Evolutionary conservation across 2,888 invertebrate species (phyloP).

Genomic region (Ochropleura plecta): DNA sequence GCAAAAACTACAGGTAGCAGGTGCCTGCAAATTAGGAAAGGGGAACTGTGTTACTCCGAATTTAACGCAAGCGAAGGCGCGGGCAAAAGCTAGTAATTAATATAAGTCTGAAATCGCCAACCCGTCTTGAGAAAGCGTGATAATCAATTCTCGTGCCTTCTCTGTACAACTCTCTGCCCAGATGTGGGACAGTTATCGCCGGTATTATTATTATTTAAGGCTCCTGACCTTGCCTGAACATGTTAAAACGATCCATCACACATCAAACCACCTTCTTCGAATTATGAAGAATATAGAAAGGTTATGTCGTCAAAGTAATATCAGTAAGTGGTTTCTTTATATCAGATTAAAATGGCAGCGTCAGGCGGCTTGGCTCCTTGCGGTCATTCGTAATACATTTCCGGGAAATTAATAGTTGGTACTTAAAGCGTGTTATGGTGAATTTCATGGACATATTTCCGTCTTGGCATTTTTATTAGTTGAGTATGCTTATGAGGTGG

Average conservation of each 20-base stretch:
- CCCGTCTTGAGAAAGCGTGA: too few relatives aligned
- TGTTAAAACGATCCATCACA: neutral
- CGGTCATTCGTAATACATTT: constrained; percentile 19
- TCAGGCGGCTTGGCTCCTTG: constrained; percentile 21
- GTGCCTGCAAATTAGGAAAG: too few relatives aligned
- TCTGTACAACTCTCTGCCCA: too few relatives aligned
- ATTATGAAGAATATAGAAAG: constrained; percentile 18
- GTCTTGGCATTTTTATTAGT: constrained; percentile 39
- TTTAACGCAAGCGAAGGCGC: too few relatives aligned
- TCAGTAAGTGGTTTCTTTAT: constrained; percentile 59
- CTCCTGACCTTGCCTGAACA: too few relatives aligned
- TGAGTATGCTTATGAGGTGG: neutral
- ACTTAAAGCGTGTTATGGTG: constrained; percentile 23
- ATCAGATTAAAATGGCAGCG: constrained; percentile 59
- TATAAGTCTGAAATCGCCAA: too few relatives aligned
- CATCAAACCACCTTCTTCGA: constrained; percentile 20
- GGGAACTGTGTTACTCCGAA: too few relatives aligned
- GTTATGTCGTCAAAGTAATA: constrained; percentile 52
- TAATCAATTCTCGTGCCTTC: too few relatives aligned
- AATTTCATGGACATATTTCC: constrained; percentile 20
- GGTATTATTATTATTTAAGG: too few relatives aligned
- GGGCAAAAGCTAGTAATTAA: too few relatives aligned
- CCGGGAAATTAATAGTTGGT: constrained; percentile 25
- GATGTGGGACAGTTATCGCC: too few relatives aligned
- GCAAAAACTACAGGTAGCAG: too few relatives aligned